Base-by-base conservation (phyloP, 2,797 vertebrate genomes). In the Intellagama lesueurii region DNA sequence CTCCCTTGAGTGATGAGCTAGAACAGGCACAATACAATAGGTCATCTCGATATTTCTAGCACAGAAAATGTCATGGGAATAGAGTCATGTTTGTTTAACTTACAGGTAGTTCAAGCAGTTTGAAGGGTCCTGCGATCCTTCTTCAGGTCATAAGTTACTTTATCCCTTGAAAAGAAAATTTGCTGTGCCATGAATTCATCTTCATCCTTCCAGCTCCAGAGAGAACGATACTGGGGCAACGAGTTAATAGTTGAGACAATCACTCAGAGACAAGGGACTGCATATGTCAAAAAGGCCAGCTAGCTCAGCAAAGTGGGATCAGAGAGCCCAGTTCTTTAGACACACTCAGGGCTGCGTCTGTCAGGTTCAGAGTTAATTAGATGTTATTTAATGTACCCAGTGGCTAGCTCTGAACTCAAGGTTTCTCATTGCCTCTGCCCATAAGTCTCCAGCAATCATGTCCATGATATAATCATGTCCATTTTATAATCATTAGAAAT, bases 241-340 rank as follows among this genome's bases (percentile, higher is more conserved):
- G 32, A 88, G 70, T 81, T 91, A 85, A 91, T 81, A 88, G 47
- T 81, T 66, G 78, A 76, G 35, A 88, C 78, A 82, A 60, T 91
- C 66, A 87, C 72, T 90, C 83, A 82, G 47, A 81, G 47, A 44
- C 81, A 79, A 85, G 30, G 64, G 60, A 81, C 40, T 77, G 49
- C 17, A 0, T 78, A 16, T 86, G 28, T 35, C 87, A 89, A 32
- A 2, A 88, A 68, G 85, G 66, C 30, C 11, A 35, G 26, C 68
- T 32, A 22, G 7, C 19, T 69, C 77, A 88, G 0, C 68, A 19
- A 24, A 17, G 11, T 70, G 30, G 52, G 69, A 40, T 70, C 0
- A 0, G 32, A 4, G 40, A 40, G 72, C 19, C 24, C 32, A 60
- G 1, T 7, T 49, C 4, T 1, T 28, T 26, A 2, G 44, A 47